Base-by-base conservation (phyloP, 2,888 invertebrate species). In the Xestia c-nigrum region DNA sequence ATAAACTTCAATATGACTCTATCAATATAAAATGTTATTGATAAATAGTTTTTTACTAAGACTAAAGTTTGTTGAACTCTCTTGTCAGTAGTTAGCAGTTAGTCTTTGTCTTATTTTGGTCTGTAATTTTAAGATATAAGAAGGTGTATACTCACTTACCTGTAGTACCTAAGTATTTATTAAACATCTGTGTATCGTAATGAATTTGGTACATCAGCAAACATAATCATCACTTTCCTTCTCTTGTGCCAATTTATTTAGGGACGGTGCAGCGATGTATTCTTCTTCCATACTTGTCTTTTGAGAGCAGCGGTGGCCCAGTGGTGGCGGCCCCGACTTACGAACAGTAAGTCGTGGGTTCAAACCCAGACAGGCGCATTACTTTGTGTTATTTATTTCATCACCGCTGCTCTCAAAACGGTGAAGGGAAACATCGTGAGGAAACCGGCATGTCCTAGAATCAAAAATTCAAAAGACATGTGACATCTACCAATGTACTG, bases 51-150 rank as follows among this genome's bases (percentile, higher is more conserved):
- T 68, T 79, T 83, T 68, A 46, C 50, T 31, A 14, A 7, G 40
- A n/a, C 19, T 40, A 10, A 59, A 78, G 80, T 70, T 79, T 66
- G 21, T 78, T 80, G 80, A 79, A 80, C 84, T 67, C 6, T 16
- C 21, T 71, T 50, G 66, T 61, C 1, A 0, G 16, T 14, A n/a
- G n/a, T n/a, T n/a, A n/a, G n/a, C n/a, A n/a, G n/a, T n/a, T n/a
- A n/a, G n/a, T n/a, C n/a, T n/a, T n/a, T n/a, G n/a, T n/a, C n/a
- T 2, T 14, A 9, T 69, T 78, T 59, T 79, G n/a, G 38, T 47
- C 21, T 3, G 6, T 31, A 16, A n/a, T 38, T 46, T 40, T 74
- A 57, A 5, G 9, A 57, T 12, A n/a, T 16, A 46, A 31, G 9
- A 19, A 31, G 31, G 31, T 59, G 7, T 43, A 6, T 31, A 52